phyloP scores from a whole-genome alignment of 2,888 invertebrate species.

The Loripinus fragilis region DNA sequence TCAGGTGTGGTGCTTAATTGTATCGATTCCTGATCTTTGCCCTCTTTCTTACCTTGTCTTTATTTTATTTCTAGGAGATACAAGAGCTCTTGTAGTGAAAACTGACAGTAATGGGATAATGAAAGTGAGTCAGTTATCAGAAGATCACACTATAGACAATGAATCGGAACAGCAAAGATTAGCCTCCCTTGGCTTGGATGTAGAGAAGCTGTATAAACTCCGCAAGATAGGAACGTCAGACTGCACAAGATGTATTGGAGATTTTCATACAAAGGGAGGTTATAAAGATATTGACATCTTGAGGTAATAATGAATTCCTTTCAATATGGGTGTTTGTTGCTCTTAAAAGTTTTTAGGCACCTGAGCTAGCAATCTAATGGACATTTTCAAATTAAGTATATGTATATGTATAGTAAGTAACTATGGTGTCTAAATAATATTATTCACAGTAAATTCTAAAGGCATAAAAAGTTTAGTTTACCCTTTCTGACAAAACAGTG shows the following conservation, averaged over 20 bases:
- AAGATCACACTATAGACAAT: constrained; percentile 93
- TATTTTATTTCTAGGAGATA: constrained; percentile 84
- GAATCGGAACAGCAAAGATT: constrained; percentile 93
- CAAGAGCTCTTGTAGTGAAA: constrained; percentile 91
- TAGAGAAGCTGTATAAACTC: constrained; percentile 88
- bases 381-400: too few species aligned
- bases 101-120: constrained; percentile 92
- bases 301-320: constrained; percentile 79
- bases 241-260: constrained; percentile 93
- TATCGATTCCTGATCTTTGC: too few species aligned
- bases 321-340: too few species aligned
- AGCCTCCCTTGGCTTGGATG: constrained; percentile 90
- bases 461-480: too few species aligned
- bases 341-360: too few species aligned
- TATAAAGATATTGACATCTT: constrained; percentile 93
- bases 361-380: too few species aligned
- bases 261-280: constrained; percentile 93
- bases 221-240: constrained; percentile 87
- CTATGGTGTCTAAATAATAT: too few species aligned
- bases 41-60: too few species aligned
- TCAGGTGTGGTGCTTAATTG: too few species aligned
- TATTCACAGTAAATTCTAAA: too few species aligned
- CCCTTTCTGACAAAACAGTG: too few species aligned
- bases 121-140: constrained; percentile 91
- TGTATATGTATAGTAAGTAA: too few species aligned